A percentile compares a stretch with the other conserved stretches of the same genome.
These are phyloP conservation scores for Dryocosmus kuriphilus DNA, from an alignment of 2,888 invertebrate species.

Conservation along the genomic window DNA sequence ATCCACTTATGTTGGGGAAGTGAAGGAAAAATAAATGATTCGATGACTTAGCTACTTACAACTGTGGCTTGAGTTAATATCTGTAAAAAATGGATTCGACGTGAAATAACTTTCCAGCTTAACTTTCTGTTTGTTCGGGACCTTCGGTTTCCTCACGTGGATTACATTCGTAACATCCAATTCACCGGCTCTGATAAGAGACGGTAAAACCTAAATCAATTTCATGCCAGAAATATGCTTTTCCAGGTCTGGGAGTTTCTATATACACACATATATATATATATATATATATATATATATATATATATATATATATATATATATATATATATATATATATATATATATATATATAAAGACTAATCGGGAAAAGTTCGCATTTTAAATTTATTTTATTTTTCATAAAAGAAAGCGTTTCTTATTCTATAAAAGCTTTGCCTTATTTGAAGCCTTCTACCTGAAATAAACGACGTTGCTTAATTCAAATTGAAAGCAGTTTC, in stretches of 20 bases:
- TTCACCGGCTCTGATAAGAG: conserved; percentile 15
- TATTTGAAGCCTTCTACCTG: too few relatives aligned
- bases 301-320: too few relatives aligned
- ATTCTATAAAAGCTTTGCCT: background rate
- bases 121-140: background rate
- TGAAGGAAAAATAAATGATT: background rate
- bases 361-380: background rate
- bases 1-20: background rate
- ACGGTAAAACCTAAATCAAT: conserved; percentile 26
- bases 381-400: background rate
- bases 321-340: too few relatives aligned
- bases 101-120: background rate
- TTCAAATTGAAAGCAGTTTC: background rate
- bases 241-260: background rate
- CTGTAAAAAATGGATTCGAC: background rate
- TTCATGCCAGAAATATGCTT: conserved; percentile 22
- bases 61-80: background rate
- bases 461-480: background rate
- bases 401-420: background rate
- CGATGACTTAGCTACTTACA: background rate
- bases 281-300: too few relatives aligned
- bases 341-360: conserved; percentile 1
- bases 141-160: background rate
- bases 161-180: conserved; percentile 28
- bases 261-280: too few relatives aligned